phyloP scores from a whole-genome alignment of 2,888 invertebrate genomes.

The Cetonia aurata region DNA sequence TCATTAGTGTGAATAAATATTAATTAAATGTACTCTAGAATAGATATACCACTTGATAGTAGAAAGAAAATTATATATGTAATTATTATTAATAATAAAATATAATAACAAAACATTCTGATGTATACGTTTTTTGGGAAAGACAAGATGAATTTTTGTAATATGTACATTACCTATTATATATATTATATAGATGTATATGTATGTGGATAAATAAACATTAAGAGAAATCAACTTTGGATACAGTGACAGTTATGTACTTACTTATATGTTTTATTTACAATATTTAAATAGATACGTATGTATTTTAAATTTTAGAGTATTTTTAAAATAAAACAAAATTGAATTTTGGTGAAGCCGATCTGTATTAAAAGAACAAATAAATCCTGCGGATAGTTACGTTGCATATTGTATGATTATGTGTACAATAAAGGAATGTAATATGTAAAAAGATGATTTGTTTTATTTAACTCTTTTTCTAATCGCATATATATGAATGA shows the following conservation, averaged over 20 bases:
- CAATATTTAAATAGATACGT: constrained; percentile 47
- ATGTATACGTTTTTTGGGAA: constrained; percentile 44
- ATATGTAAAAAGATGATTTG: constrained; percentile 16
- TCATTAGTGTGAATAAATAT: constrained; percentile 55
- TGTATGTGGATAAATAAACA: constrained; percentile 27
- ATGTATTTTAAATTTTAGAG: constrained; percentile 44
- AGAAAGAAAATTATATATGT: constrained; percentile 44
- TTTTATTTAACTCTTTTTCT: no score
- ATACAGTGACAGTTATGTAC: constrained; percentile 47
- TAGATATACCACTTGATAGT: constrained; percentile 41
- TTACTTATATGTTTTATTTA: constrained; percentile 37
- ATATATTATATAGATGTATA: constrained; percentile 17
- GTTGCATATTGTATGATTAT: constrained; percentile 60
- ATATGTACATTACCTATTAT: constrained; percentile 35
- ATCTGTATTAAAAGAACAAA: constrained; percentile 45
- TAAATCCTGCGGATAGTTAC: constrained; percentile 49
- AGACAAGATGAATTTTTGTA: constrained; percentile 38
- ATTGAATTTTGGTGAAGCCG: constrained; percentile 42
- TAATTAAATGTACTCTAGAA: constrained; percentile 49
- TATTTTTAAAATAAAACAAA: constrained; percentile 45
- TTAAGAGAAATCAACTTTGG: constrained; percentile 32
- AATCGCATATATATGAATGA: no score
- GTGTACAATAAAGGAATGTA: constrained; percentile 57
- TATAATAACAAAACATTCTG: constrained; percentile 29
- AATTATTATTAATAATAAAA: constrained; percentile 34